These are phyloP conservation scores for Lasioglossum villosulum DNA, from an alignment of 2,888 invertebrate species.

Conservation along the genomic window DNA sequence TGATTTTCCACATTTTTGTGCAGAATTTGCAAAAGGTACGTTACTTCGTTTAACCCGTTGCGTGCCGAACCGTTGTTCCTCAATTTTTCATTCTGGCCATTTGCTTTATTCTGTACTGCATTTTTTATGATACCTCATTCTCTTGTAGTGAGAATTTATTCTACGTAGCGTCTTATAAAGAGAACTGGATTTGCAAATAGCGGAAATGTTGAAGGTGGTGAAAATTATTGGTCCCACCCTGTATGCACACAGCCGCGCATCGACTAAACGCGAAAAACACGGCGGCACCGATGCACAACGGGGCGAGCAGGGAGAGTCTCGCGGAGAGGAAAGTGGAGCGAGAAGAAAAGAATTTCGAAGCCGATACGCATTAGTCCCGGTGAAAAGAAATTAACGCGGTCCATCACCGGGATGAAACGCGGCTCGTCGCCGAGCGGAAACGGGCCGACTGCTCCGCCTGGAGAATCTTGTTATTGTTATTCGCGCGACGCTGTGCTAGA, in stretches of 20 bases:
- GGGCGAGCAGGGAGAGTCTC: neutral
- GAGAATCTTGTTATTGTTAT: conserved; percentile 9
- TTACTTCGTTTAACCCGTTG: no score
- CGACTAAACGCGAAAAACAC: conserved; percentile 8
- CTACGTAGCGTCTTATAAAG: no score
- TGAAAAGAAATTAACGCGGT: conserved; percentile 58
- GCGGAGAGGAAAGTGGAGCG: conserved; percentile 42
- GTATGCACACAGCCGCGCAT: neutral
- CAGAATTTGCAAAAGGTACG: no score
- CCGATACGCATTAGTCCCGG: conserved; percentile 50
- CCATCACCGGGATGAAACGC: conserved; percentile 37
- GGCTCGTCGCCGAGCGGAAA: conserved; percentile 15
- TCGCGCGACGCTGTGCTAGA: neutral
- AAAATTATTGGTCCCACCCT: neutral
- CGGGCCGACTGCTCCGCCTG: neutral
- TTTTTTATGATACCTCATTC: no score
- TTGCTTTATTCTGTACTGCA: no score
- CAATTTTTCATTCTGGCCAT: no score
- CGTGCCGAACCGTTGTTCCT: no score
- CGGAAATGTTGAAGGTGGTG: neutral
- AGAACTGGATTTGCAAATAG: neutral
- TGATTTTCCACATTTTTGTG: no score
- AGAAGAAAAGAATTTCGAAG: conserved; percentile 41
- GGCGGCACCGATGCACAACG: conserved; percentile 7
- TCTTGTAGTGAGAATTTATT: no score